These are phyloP conservation scores for Etia nguti DNA, from an alignment of 2,113 vertebrate genomes.

Conservation along the genomic window DNA sequence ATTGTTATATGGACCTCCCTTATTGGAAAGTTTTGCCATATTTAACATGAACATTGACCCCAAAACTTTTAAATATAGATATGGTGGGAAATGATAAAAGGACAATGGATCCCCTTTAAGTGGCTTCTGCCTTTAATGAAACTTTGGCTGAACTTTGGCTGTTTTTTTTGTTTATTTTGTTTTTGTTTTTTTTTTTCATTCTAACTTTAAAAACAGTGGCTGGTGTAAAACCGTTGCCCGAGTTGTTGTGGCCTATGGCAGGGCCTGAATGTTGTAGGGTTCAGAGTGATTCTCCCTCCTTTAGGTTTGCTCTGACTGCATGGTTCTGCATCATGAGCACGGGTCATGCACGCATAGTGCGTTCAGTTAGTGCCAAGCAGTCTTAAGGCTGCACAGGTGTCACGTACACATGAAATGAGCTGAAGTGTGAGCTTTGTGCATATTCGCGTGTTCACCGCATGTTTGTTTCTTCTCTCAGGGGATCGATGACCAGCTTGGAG, in stretches of 20 bases:
- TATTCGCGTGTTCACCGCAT: neutral
- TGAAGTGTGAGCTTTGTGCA: neutral
- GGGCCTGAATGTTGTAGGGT: neutral
- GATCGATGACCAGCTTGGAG: constrained; percentile 97
- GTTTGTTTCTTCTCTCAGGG: constrained; percentile 68
- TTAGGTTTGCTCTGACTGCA: constrained; percentile 23
- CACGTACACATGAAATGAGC: neutral
- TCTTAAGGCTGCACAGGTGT: neutral
- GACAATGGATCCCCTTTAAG: neutral
- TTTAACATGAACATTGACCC: neutral
- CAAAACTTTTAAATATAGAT: neutral
- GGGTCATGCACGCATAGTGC: neutral
- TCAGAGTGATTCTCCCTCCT: neutral
- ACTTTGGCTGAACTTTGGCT: neutral
- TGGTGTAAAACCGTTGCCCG: neutral
- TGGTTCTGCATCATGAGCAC: constrained; percentile 38
- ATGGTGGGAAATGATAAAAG: neutral
- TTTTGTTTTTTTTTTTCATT: neutral
- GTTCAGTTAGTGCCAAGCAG: neutral
- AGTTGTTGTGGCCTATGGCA: neutral
- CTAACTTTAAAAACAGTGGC: neutral
- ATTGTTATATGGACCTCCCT: neutral
- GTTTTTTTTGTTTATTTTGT: rapidly evolving
- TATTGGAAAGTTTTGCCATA: neutral
- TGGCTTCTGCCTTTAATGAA: neutral